Base-by-base conservation (phyloP, 2,888 invertebrate species). In the Drosophila rubida region DNA sequence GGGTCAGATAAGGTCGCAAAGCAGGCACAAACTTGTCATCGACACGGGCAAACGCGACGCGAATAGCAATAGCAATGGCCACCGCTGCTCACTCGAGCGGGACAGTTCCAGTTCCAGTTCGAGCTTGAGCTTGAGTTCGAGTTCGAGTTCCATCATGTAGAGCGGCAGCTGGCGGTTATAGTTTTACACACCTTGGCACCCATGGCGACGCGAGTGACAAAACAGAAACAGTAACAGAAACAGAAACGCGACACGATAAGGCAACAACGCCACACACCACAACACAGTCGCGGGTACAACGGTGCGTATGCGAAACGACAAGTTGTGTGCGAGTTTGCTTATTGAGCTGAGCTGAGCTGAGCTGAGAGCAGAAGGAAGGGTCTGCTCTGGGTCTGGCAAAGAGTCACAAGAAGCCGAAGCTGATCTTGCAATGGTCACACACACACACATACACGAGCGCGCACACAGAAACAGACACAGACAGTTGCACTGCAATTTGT, bases 1-100 rank as follows among this genome's bases (percentile, higher is more conserved):
- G 79, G 77, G 69, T 66, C 67, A 79, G 78, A 76, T 72, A 77
- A 68, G 72, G 41, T 35, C 53, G 54, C 30, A 63, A 73, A 75
- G 78, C 69, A 69, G 63, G 49, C 75, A 74, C 78, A 79, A 70
- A 80, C 59, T 62, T 75, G 77, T 73, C 77, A 62, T 51, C 55
- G 71, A 59, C 53, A 58, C 66, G 46, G 45, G 44, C 45, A 39
- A 65, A 59, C 74, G 75, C 75, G 78, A 69, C 75, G 57, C 69
- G 72, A 60, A 54, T 46, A 48, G 32, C 50, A 53, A 64, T 50
- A 49, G 19, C 50, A 35, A 61, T 68, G 70, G 57, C 78, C 86
- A 67, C 61, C 80, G 87, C 78, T 90, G 90, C 88, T 90, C 87
- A 90, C 88, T 91, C 90, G 90, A 89, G 90, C 90, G 88, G 84